These are phyloP conservation scores for Oasisia sp. DNA, from an alignment of 2,888 invertebrate species.

Conservation along the genomic window DNA sequence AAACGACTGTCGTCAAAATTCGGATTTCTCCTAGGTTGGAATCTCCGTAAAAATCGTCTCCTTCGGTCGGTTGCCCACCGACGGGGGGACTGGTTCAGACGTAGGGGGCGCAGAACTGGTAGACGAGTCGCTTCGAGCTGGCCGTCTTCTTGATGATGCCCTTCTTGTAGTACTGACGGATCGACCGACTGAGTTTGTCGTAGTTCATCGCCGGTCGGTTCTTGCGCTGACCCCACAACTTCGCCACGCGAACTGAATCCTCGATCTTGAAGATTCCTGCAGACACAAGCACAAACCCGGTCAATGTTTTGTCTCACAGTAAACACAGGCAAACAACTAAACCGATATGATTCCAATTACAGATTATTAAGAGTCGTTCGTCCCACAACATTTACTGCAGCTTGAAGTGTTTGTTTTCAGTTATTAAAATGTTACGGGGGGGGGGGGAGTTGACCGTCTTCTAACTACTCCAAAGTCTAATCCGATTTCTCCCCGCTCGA, in stretches of 20 bases:
- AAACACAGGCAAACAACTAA: not conserved
- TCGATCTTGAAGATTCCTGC: conserved; percentile 94
- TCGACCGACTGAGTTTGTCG: conserved; percentile 96
- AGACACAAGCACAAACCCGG: conserved; percentile 17
- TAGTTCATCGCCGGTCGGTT: conserved; percentile 99
- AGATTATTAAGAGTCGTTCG: too few species aligned
- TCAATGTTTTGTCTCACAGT: not conserved
- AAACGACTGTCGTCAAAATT: not conserved
- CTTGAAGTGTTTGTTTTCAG: too few species aligned
- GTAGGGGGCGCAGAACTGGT: conserved; percentile 98
- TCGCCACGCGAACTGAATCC: conserved; percentile 96
- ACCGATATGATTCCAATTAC: too few species aligned
- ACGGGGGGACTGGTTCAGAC: conserved; percentile 50
- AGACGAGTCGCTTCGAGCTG: conserved; percentile 95
- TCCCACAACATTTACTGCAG: too few species aligned
- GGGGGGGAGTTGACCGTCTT: too few species aligned
- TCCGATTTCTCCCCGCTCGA: too few species aligned
- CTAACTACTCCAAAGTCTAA: too few species aligned
- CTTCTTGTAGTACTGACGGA: conserved; percentile 98
- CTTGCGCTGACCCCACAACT: conserved; percentile 96
- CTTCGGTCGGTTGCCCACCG: not conserved
- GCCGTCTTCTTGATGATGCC: conserved; percentile 97
- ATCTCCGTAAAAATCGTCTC: not conserved
- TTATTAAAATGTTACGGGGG: too few species aligned
- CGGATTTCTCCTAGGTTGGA: not conserved